These are phyloP conservation scores for Athalia rosae DNA, from an alignment of 2,888 invertebrate genomes.

Conservation along the genomic window DNA sequence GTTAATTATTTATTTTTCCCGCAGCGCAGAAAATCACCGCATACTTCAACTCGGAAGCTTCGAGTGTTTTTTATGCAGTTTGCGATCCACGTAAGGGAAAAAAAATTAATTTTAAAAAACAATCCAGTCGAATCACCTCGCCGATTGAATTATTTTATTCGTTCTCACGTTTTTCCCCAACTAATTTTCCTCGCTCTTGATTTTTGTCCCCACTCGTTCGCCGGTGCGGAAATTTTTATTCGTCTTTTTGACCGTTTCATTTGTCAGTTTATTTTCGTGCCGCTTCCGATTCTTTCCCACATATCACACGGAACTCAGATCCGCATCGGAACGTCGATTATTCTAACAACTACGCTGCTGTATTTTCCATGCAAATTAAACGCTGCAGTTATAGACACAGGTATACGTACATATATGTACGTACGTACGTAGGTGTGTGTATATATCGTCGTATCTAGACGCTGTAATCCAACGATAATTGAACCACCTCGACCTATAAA, in stretches of 20 bases:
- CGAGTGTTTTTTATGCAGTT: too few species aligned
- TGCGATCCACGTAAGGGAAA: neutral
- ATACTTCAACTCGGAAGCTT: too few species aligned
- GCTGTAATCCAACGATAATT: conserved; percentile 15
- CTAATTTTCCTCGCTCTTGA: neutral
- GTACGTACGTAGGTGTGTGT: neutral
- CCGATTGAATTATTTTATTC: neutral
- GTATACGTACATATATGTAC: too few species aligned
- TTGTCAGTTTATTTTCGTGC: neutral
- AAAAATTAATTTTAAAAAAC: conserved; percentile 9
- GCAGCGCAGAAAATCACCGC: too few species aligned
- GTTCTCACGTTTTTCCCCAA: neutral
- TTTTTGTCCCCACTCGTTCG: neutral
- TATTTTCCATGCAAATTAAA: conserved; percentile 17
- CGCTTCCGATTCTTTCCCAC: too few species aligned
- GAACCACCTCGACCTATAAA: neutral
- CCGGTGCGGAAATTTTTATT: neutral
- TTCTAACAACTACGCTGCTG: neutral
- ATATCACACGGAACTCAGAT: too few species aligned
- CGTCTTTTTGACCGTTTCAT: neutral
- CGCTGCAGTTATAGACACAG: neutral
- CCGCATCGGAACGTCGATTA: too few species aligned
- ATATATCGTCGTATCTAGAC: too few species aligned
- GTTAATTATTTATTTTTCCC: too few species aligned
- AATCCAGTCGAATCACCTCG: conserved; percentile 18